A percentile compares a stretch with the other conserved stretches of the same genome.
Conservation (phyloP, 1,140 invertebrate genomes). For the Callitettix versicolor region DNA sequence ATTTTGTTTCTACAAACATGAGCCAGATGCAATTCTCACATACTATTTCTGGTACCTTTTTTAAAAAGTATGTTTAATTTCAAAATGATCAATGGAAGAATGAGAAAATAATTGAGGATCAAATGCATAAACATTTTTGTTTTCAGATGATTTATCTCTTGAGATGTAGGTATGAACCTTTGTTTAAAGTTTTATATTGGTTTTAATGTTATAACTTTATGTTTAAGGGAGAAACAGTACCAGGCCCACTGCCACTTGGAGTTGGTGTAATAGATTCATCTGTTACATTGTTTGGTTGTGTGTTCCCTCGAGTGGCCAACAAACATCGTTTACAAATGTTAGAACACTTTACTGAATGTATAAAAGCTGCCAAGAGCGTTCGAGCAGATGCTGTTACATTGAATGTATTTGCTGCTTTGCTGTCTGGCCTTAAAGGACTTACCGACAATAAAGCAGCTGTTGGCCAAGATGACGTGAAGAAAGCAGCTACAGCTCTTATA, state of each 20-base stretch:
- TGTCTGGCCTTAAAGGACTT: slow-evolving; percentile 79
- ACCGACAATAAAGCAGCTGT: slow-evolving; percentile 78
- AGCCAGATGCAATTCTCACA: no score
- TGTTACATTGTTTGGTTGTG: slow-evolving; percentile 82
- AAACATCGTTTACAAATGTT: slow-evolving; percentile 95
- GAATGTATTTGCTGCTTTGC: slow-evolving; percentile 89
- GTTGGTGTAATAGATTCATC: slow-evolving; percentile 94
- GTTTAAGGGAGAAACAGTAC: slow-evolving; percentile 46
- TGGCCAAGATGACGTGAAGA: slow-evolving; percentile 83
- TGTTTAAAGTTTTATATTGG: no score
- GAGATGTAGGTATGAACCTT: no score
- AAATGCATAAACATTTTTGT: no score
- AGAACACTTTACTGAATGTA: slow-evolving; percentile 91
- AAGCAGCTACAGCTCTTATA: slow-evolving; percentile 70
- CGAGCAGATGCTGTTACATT: slow-evolving; percentile 92
- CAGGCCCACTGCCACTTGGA: slow-evolving; percentile 86
- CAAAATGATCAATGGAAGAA: no score
- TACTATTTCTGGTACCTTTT: no score
- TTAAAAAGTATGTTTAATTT: no score
- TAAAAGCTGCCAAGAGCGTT: slow-evolving; percentile 79
- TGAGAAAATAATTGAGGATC: no score
- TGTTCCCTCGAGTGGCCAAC: slow-evolving; percentile 87
- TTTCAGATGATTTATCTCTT: no score
- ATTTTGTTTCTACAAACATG: no score
- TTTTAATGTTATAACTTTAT: no score